Evolutionary conservation across 2,797 vertebrate species (phyloP), one percentile per base, ranked within the genome.

Genomic region (Poecilia velifera): DNA sequence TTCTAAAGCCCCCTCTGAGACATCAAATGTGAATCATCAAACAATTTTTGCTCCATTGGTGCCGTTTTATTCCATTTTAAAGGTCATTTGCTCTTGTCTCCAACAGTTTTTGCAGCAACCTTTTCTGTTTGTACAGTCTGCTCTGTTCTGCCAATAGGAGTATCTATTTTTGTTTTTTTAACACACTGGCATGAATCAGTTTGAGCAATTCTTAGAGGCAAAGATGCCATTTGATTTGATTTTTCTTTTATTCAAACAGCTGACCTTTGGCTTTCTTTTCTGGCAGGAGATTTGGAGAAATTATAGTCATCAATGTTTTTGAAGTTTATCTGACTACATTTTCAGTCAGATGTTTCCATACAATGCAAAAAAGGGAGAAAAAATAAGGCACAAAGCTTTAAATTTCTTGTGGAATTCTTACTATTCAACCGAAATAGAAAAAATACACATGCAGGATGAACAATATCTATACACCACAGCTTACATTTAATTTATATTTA

Each of bases 61-160:
- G 43, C 53, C 43, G 66, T 76, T 82, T 90, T 82, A 81, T 80
- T 80, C 51, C 12, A 62, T 84, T 88, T 80, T 57, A 86, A 86
- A 86, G 85, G 88, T 84, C 25, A 89, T 84, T 86, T 79, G 47
- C 76, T 77, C 13, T 55, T 4, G 46, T 74, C 20, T 18, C 20
- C 76, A 34, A 51, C 47, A 39, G 2, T 59, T 85, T 85, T 73
- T 78, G 77, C 14, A 83, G 73, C 46, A 75, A 83, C n/a, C 64
- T 72, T 79, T 87, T 76, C 73, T 79, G 77, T 87, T 68, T 41
- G 66, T 76, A 72, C 75, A 53, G 51, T 46, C 77, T 70, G 77
- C 1, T 49, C 18, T 55, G 41, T 46, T 71, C 68, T 28, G 68
- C 71, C 76, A 51, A 8, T 71, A 82, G 83, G 70, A 76, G 20